Evolutionary conservation across 2,113 vertebrate species (phyloP).

Genomic region (Thalassarche chlororhynchos): DNA sequence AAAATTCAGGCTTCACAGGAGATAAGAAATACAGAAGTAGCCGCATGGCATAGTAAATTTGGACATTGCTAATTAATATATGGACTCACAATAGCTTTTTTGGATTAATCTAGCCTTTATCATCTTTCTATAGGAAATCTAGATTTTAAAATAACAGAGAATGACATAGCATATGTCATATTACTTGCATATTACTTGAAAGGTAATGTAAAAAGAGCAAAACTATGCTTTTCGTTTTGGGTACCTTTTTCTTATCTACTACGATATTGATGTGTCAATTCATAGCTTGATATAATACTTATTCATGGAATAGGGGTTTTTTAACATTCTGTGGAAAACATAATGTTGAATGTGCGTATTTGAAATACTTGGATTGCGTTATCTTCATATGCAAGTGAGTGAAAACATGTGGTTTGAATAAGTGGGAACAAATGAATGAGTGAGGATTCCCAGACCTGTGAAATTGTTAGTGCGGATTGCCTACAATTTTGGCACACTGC

Average conservation of each 20-base stretch:
- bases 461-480: background rate
- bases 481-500: background rate
- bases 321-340: background rate
- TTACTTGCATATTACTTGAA: background rate
- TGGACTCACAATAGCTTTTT: background rate
- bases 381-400: background rate
- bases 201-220: background rate
- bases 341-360: background rate
- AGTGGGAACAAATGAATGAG: background rate
- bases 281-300: background rate
- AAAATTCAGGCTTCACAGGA: background rate
- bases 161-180: background rate
- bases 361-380: background rate
- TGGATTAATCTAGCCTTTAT: background rate
- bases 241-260: background rate
- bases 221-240: background rate
- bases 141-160: background rate
- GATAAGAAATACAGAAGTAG: background rate
- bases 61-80: background rate
- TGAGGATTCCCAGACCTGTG: slow-evolving; percentile 2
- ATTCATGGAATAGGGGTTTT: background rate
- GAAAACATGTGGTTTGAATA: slow-evolving; percentile 9
- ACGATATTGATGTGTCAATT: background rate
- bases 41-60: background rate
- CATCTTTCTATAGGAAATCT: background rate